Conservation (phyloP, 1,140 invertebrate species). For the Drosophila pseudoobscura region DNA sequence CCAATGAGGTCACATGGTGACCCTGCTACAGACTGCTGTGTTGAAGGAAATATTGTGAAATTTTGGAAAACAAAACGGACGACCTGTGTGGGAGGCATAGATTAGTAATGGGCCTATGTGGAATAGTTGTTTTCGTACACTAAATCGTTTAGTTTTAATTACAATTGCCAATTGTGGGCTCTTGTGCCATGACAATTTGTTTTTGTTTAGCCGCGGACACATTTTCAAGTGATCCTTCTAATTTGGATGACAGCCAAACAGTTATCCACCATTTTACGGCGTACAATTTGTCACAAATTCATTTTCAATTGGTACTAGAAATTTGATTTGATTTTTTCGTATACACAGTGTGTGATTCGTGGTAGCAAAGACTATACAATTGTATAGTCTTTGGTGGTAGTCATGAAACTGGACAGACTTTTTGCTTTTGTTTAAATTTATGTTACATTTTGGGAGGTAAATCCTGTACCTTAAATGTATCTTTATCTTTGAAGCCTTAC, state of each 20-base stretch:
- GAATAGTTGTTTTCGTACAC: conserved; percentile 20
- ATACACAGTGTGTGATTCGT: no score
- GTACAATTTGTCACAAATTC: conserved; percentile 4
- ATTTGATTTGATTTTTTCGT: neutral
- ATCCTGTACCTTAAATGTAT: no score
- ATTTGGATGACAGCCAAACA: conserved; percentile 22
- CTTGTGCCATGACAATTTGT: no score
- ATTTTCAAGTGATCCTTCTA: conserved; percentile 14
- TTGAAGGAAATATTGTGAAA: neutral
- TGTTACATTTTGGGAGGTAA: no score
- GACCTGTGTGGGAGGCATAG: conserved; percentile 6
- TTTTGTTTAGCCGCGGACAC: neutral
- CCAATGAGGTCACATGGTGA: conserved; percentile 45
- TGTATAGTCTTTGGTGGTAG: no score
- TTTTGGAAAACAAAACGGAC: neutral
- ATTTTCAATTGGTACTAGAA: neutral
- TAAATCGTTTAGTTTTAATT: conserved; percentile 52
- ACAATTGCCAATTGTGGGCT: conserved; percentile 45
- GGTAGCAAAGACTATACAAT: no score
- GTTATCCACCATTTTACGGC: conserved; percentile 17
- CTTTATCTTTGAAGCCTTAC: no score
- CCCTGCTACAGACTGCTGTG: neutral
- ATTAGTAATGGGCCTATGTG: neutral
- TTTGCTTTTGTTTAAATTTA: no score
- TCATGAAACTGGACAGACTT: no score